Evolutionary conservation across 2,113 vertebrate species (phyloP).

Genomic region (Aix galericulata): DNA sequence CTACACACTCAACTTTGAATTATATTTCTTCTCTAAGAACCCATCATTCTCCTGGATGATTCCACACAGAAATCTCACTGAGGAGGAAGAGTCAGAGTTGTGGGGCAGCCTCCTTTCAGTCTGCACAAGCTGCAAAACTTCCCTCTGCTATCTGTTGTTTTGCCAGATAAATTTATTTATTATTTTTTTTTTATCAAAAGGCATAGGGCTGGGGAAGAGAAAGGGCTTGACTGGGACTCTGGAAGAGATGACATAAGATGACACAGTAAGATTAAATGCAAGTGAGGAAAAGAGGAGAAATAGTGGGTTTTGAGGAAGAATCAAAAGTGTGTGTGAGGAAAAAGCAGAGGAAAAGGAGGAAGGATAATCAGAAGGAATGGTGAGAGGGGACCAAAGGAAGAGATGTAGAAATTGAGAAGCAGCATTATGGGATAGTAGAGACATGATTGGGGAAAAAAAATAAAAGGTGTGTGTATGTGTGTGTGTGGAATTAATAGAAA

Average conservation of each 20-base stretch:
- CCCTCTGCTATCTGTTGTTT: not conserved
- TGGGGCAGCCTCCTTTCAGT: not conserved
- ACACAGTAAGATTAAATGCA: not conserved
- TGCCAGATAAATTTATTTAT: not conserved
- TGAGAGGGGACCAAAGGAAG: not conserved
- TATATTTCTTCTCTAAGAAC: not conserved
- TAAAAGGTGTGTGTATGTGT: too few relatives aligned
- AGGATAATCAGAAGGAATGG: not conserved
- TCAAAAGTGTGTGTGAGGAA: not conserved
- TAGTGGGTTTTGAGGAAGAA: not conserved
- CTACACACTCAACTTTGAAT: fast-evolving
- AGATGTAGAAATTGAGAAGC: not conserved
- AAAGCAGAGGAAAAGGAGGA: not conserved
- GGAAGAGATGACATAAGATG: not conserved
- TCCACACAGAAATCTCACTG: not conserved
- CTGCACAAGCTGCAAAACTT: not conserved
- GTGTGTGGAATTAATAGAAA: not conserved
- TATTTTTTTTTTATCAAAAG: not conserved
- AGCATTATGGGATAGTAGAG: not conserved
- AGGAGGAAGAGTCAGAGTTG: not conserved
- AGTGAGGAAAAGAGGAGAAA: not conserved
- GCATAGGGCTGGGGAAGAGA: not conserved
- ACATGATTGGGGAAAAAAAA: too few relatives aligned
- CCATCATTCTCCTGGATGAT: not conserved
- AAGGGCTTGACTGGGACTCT: not conserved